phyloP scores from a whole-genome alignment of 2,113 vertebrate genomes.

The Sinocyclocheilus maitianheensis region DNA sequence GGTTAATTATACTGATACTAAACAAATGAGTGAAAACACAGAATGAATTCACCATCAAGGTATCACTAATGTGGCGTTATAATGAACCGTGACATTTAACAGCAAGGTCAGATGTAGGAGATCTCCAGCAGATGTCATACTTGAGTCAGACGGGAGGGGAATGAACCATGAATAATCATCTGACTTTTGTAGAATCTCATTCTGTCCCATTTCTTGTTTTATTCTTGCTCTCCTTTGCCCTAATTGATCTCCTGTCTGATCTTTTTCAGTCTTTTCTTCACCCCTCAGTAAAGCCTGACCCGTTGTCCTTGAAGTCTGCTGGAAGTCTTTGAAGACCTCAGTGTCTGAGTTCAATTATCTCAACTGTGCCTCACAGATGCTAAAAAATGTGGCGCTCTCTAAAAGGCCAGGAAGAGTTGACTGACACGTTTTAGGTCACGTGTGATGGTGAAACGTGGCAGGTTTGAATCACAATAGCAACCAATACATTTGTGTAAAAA shows the following conservation, averaged over 20 bases:
- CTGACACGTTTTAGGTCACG: background rate
- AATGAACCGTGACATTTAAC: background rate
- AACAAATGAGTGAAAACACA: background rate
- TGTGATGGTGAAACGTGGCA: background rate
- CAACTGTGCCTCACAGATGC: background rate
- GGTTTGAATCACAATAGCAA: background rate
- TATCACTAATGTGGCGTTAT: background rate
- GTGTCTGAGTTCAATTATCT: background rate
- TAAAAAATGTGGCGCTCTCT: background rate
- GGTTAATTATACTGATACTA: background rate
- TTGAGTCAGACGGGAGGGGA: constrained; percentile 16
- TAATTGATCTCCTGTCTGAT: constrained; percentile 12
- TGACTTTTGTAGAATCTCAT: background rate
- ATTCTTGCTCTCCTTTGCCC: background rate
- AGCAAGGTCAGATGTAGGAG: constrained; percentile 2
- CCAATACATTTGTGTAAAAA: background rate
- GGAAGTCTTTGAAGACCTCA: constrained; percentile 10
- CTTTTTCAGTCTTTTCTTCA: background rate
- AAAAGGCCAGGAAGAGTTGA: constrained; percentile 5
- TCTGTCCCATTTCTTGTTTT: background rate
- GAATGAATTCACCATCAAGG: background rate
- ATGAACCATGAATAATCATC: constrained; percentile 19
- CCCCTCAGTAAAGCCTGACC: background rate
- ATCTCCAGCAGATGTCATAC: constrained; percentile 60
- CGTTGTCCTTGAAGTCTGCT: background rate